phyloP scores from a whole-genome alignment of 2,797 vertebrate species.

The Hippopotamyrus pictus region DNA sequence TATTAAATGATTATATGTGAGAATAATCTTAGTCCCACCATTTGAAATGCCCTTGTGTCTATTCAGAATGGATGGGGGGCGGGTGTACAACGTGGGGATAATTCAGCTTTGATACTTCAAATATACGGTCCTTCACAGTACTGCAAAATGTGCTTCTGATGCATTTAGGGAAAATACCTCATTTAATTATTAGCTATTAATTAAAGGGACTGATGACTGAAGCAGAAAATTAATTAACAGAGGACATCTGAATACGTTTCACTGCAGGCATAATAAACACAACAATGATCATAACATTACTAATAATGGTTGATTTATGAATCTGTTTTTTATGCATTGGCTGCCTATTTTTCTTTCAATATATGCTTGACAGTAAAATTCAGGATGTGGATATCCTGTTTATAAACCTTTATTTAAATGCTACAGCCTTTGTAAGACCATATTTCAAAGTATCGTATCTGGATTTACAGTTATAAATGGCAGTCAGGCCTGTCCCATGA shows the following conservation, averaged over 20 bases:
- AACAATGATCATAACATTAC: background rate
- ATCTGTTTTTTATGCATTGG: background rate
- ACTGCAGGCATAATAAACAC: background rate
- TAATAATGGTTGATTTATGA: background rate
- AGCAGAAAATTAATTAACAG: background rate
- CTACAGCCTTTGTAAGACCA: background rate
- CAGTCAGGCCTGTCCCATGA: background rate
- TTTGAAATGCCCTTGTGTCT: background rate
- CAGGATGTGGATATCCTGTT: background rate
- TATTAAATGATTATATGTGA: background rate
- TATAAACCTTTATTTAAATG: background rate
- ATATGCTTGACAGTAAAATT: background rate
- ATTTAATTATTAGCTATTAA: constrained; percentile 1
- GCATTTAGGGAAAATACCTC: background rate
- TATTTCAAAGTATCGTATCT: background rate
- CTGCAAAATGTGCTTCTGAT: background rate
- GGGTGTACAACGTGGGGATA: background rate
- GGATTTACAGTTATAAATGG: background rate
- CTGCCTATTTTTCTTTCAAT: background rate
- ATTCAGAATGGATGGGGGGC: background rate
- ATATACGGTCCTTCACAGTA: background rate
- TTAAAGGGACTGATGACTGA: background rate
- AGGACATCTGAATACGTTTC: background rate
- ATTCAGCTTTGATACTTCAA: background rate
- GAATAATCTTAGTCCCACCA: background rate